Base-by-base conservation (phyloP, 2,888 invertebrate species). In the Polymixis flavicincta region DNA sequence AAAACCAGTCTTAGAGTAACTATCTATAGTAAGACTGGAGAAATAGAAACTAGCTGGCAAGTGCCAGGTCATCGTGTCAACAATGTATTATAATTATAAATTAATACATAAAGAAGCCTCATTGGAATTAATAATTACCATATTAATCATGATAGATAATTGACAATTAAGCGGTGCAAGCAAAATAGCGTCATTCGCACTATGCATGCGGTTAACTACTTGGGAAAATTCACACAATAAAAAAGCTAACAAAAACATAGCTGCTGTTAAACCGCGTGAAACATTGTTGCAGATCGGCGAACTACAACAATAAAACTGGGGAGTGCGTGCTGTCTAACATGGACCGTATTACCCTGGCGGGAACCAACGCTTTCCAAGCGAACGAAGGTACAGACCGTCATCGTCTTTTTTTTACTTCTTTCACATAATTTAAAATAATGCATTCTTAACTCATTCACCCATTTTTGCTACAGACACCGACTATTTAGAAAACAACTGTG, bases 401-500 rank as follows among this genome's bases (percentile, higher is more conserved):
- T 74, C 69, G 0, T 17, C 65, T 68, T 78, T 83, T 80, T 85
- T 85, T 80, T 70, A 67, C 28, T 60, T 66, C 64, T 70, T 74
- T 80, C 55, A 66, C 67, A 78, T 75, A 74, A 42, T 69, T 69
- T 59, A 57, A 75, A 72, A 55, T 74, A 57, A 70, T 64, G 63
- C 69, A 45, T 61, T 60, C 45, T 48, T 71, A 65, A 76, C 73
- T 73, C 14, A 75, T 42, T 69, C 59, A 60, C 37, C 60, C 13
- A 60, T 60, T 79, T 61, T 70, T 63, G 64, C 87, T 91, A 57
- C 87, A 97, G 97, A 96, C 83, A 95, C 97, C 90, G 99, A 99
- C 92, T 99, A 98, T 95, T 97, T 99, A 96, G 99, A 99, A 94
- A 99, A 99, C 95, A 98, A 99, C 93, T 99, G 99, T 94, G 98